Percentiles rank a stretch among this genome's conserved stretches.
Conservation (phyloP, 2,113 vertebrate genomes). For the Rhodinocichla rosea region DNA sequence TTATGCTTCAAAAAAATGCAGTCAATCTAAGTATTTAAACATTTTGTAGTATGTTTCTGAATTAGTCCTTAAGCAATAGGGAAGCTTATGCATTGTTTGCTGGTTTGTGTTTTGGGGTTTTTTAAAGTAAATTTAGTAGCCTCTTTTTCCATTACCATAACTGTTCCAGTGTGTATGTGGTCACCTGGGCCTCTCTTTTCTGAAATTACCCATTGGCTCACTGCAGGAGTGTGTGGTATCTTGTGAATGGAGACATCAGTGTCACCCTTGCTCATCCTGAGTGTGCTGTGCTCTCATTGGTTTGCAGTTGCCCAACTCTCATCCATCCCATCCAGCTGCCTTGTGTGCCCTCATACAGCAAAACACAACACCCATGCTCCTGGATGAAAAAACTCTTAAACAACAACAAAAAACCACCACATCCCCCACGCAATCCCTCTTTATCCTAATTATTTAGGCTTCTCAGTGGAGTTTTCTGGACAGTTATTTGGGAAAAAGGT, state of each 20-base stretch:
- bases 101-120: rapidly evolving
- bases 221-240: background rate
- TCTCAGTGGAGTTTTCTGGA: background rate
- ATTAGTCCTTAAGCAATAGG: background rate
- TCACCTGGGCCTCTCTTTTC: background rate
- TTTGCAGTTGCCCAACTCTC: background rate
- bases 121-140: background rate
- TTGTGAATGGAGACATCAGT: background rate
- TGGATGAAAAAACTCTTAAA: background rate
- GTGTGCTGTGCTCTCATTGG: background rate
- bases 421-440: rapidly evolving
- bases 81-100: background rate
- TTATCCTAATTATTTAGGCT: background rate
- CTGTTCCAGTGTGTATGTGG: background rate
- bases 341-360: background rate
- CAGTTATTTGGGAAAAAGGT: background rate
- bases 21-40: background rate
- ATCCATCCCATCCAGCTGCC: background rate
- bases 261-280: background rate
- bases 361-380: background rate
- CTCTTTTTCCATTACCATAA: background rate
- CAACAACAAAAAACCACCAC: background rate
- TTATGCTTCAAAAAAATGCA: background rate
- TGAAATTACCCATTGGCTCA: background rate
- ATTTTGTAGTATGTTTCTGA: background rate